These are phyloP conservation scores for Plagodis dolabraria DNA, from an alignment of 2,888 invertebrate species.

Conservation along the genomic window DNA sequence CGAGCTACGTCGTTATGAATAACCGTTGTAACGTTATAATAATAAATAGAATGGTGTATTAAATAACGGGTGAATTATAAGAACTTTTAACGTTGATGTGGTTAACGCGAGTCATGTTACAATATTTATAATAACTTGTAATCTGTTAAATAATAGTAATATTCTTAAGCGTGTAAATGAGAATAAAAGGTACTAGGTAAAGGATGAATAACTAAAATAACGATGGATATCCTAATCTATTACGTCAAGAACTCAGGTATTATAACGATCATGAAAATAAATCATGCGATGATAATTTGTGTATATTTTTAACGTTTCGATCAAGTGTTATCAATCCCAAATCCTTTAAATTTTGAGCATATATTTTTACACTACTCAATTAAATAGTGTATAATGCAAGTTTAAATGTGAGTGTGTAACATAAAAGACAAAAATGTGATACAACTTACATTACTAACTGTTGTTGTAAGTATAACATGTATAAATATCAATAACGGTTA, in stretches of 20 bases:
- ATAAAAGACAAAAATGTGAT: conserved; percentile 14
- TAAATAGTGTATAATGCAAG: no score
- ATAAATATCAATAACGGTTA: no score
- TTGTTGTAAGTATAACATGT: neutral
- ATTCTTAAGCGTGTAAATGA: neutral
- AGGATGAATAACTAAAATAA: no score
- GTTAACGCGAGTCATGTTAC: conserved; percentile 14
- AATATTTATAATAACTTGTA: neutral
- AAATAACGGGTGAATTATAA: conserved; percentile 17
- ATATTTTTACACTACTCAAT: neutral
- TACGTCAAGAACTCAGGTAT: no score
- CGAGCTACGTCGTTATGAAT: neutral
- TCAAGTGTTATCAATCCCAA: no score
- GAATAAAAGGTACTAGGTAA: neutral
- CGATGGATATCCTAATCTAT: no score
- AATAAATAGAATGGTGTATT: conserved; percentile 4
- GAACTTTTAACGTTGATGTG: conserved; percentile 13
- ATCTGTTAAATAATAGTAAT: conserved; percentile 1
- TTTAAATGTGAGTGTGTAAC: neutral
- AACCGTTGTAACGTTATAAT: conserved; percentile 10
- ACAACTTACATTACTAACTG: conserved; percentile 5
- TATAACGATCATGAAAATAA: no score
- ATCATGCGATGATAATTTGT: no score
- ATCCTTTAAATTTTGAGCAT: no score
- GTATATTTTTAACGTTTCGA: no score